phyloP scores from a whole-genome alignment of 2,797 vertebrate genomes.

The Otolemur crassicaudatus region DNA sequence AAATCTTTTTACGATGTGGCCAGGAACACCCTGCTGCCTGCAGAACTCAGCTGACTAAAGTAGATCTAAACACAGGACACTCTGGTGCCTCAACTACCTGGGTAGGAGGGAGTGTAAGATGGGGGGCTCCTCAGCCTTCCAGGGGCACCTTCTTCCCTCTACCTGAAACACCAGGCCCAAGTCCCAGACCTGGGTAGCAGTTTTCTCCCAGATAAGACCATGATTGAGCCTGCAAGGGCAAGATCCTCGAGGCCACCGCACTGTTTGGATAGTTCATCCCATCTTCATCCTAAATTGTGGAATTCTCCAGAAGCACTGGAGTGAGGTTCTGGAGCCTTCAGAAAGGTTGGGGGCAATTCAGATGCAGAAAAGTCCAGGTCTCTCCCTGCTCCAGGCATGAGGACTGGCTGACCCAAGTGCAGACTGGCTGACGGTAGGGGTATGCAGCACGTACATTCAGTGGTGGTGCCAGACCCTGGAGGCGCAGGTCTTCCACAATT shows the following conservation, averaged over 20 bases:
- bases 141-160: background rate
- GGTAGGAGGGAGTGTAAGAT: background rate
- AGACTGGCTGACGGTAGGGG: background rate
- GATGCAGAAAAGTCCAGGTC: background rate
- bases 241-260: background rate
- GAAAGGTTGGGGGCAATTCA: background rate
- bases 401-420: rapidly evolving
- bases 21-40: slow-evolving; percentile 77
- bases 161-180: background rate
- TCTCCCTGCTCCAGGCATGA: background rate
- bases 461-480: background rate
- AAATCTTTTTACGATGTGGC: slow-evolving; percentile 87
- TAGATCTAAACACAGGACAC: background rate
- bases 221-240: background rate
- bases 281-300: background rate
- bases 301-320: background rate
- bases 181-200: background rate
- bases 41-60: background rate
- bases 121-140: background rate
- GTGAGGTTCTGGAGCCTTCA: background rate
- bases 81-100: background rate
- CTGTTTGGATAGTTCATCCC: background rate
- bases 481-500: background rate
- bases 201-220: background rate
- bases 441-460: background rate